Evolutionary conservation across 92 coral and sea anemone genomes (phyloP).

Genomic region (Micromussa lordhowensis): DNA sequence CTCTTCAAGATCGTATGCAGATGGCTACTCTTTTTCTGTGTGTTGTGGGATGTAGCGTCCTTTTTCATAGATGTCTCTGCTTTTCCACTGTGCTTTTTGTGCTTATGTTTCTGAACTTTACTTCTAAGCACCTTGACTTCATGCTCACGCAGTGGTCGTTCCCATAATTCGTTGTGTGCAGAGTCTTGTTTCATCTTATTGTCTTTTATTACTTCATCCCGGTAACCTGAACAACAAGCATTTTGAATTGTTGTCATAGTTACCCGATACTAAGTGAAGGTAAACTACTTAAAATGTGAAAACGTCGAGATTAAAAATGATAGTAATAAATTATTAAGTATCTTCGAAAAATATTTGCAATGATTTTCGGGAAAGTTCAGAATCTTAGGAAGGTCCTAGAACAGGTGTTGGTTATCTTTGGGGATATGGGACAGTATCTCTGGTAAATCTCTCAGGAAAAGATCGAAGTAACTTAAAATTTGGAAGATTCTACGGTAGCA

Average conservation of each 20-base stretch:
- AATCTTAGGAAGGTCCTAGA: no score
- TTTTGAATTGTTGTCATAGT: not conserved
- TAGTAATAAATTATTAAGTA: no score
- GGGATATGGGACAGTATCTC: no score
- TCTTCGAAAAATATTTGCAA: no score
- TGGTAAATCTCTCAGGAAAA: no score
- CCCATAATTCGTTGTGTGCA: slow-evolving; percentile 18
- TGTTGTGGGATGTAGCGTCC: not conserved
- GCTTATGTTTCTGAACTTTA: slow-evolving; percentile 30
- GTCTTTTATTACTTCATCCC: not conserved
- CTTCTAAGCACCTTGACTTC: slow-evolving; percentile 46
- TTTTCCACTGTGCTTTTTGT: slow-evolving; percentile 3
- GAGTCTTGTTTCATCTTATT: slow-evolving; percentile 1
- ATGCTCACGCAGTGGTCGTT: slow-evolving; percentile 42
- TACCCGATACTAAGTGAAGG: not conserved
- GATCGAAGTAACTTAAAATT: no score
- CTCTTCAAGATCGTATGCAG: slow-evolving; percentile 6
- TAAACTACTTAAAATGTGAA: not conserved
- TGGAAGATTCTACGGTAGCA: no score
- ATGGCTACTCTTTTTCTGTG: slow-evolving; percentile 11
- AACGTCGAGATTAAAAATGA: no score
- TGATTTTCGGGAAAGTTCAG: no score
- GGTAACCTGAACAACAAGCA: not conserved
- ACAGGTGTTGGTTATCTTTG: no score
- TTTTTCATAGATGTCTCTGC: not conserved